These are phyloP conservation scores for Sphaeridia pumilis DNA, from an alignment of 2,888 invertebrate species.

Conservation along the genomic window DNA sequence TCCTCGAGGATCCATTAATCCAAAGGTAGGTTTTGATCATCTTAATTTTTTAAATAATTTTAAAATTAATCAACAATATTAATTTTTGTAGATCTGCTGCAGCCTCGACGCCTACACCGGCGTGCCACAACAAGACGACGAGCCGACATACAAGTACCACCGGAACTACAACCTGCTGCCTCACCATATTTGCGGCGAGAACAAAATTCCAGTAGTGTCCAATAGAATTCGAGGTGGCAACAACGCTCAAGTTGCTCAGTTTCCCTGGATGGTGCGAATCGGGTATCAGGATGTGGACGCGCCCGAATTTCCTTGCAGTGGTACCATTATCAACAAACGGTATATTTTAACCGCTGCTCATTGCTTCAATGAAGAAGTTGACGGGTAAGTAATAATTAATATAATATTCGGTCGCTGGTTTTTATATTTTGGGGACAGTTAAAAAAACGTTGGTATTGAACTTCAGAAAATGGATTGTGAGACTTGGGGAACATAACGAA, in stretches of 20 bases:
- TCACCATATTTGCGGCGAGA: conserved; percentile 7
- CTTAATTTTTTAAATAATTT: too few species aligned
- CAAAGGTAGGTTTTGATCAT: background rate
- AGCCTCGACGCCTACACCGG: conserved; percentile 19
- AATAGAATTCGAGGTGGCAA: conserved; percentile 27
- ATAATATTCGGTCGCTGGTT: background rate
- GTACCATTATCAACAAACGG: conserved; percentile 19
- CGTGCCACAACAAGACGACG: conserved; percentile 4
- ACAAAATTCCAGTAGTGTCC: background rate
- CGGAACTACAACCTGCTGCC: conserved; percentile 23
- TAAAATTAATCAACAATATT: background rate
- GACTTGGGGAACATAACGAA: conserved; percentile 25
- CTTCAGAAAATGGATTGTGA: conserved; percentile 5
- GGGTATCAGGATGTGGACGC: conserved; percentile 15
- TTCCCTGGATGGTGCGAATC: conserved; percentile 30
- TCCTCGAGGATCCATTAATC: background rate
- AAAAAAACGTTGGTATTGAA: background rate
- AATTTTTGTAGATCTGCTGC: conserved; percentile 24
- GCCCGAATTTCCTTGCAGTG: conserved; percentile 19
- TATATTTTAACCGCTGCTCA: conserved; percentile 28
- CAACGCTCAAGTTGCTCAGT: conserved; percentile 13
- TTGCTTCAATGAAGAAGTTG: conserved; percentile 20
- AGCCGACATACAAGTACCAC: conserved; percentile 13
- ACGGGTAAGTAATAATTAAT: background rate
- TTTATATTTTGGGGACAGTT: background rate